phyloP scores from a whole-genome alignment of 1,140 invertebrate genomes.

The Lucilia sericata region DNA sequence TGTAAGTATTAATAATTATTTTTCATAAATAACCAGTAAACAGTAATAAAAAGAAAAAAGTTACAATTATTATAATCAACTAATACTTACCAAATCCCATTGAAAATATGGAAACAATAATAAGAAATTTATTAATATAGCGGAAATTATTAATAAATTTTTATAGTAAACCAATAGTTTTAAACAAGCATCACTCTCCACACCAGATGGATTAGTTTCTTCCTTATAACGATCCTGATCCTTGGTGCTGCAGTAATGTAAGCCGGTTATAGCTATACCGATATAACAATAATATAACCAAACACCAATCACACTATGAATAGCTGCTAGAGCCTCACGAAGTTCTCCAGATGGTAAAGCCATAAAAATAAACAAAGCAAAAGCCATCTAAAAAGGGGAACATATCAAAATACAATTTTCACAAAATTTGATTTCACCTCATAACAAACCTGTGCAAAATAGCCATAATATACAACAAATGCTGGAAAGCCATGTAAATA shows the following conservation, averaged over 20 bases:
- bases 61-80: too few relatives aligned
- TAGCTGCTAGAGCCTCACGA: background rate
- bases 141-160: background rate
- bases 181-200: background rate
- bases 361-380: background rate
- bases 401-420: background rate
- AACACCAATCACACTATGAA: background rate
- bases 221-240: background rate
- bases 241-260: background rate
- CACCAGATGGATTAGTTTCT: background rate
- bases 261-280: background rate
- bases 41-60: too few relatives aligned
- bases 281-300: background rate
- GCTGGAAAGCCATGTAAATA: background rate
- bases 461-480: background rate
- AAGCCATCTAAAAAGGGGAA: background rate
- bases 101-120: background rate
- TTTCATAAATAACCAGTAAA: too few relatives aligned
- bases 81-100: background rate
- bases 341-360: background rate
- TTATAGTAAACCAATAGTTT: background rate
- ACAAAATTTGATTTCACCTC: background rate
- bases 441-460: background rate
- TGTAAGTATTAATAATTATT: background rate
- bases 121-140: background rate